Conservation (phyloP, 2,797 vertebrate species). For the Chelon auratus region DNA sequence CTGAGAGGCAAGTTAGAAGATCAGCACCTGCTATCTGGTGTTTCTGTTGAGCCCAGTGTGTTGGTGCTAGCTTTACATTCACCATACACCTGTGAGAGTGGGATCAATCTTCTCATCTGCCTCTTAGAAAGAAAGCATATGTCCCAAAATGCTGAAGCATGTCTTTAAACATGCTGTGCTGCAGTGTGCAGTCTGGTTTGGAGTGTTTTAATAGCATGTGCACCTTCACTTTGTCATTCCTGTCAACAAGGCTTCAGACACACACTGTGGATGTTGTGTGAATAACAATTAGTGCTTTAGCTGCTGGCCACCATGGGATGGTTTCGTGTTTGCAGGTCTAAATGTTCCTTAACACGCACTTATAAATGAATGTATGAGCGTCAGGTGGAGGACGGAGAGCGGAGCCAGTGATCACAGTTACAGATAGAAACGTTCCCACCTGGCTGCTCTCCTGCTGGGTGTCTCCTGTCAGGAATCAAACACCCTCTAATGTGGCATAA, state of each 20-base stretch:
- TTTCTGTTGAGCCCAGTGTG: conserved; percentile 3
- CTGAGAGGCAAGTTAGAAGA: background rate
- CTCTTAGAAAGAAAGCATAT: conserved; percentile 11
- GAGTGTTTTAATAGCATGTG: conserved; percentile 40
- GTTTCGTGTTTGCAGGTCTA: conserved; percentile 38
- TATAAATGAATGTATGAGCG: conserved; percentile 61
- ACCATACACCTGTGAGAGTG: background rate
- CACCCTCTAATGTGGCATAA: conserved; percentile 49
- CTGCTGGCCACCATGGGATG: conserved; percentile 17
- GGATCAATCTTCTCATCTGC: conserved; percentile 6
- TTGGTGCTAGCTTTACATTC: background rate
- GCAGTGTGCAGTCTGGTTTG: conserved; percentile 32
- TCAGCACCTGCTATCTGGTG: background rate
- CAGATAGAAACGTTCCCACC: conserved; percentile 49
- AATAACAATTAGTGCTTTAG: conserved; percentile 15
- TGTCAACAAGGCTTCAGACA: conserved; percentile 11
- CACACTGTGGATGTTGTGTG: conserved; percentile 1
- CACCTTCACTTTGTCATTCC: conserved; percentile 19
- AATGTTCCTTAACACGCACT: conserved; percentile 28
- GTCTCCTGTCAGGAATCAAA: conserved; percentile 68
- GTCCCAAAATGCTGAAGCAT: conserved; percentile 22
- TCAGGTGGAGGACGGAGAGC: conserved; percentile 49
- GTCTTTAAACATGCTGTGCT: conserved; percentile 30
- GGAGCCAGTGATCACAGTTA: conserved; percentile 45
- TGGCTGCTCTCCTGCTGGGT: conserved; percentile 29